Evolutionary conservation across 2,888 invertebrate species (phyloP), one percentile per base, ranked within the genome.

Genomic region (Acleris cristana): DNA sequence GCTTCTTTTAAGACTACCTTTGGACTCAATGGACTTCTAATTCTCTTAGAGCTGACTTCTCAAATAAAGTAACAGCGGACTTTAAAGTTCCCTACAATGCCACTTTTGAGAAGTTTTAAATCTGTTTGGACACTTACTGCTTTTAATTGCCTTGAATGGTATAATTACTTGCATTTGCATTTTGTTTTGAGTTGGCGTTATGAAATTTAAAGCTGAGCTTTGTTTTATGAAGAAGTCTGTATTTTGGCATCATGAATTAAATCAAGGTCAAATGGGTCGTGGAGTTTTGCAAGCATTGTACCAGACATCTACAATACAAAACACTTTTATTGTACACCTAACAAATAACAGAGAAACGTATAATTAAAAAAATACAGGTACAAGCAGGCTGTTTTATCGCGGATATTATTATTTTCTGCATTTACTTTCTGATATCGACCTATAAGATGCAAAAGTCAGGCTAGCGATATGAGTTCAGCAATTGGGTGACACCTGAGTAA

Each of bases 91-190:
- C 23, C 3, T 53, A 44, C 52, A 48, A 16, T 23, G 51, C 19
- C 49, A 60, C 34, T 54, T 26, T 23, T 65, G 34, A 59, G 48
- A 10, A 65, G 18, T 65, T 53, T 23, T 65, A 34, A 65, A 54
- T 53, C 58, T 48, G 56, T 65, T 56, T 65, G 7, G 21, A 40
- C 52, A n/a, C 51, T n/a, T 34, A 34, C 56, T 26, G 18, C 18
- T 23, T 34, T 60, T 61, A 18, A 49, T 49, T 40, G 40, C 19
- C 21, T 34, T 26, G 18, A 48, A 49, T 19, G 56, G 19, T 45
- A 44, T 61, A 52, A 40, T 40, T 4, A 40, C 14, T 40, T 21
- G 49, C 10, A 52, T 66, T 48, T 51, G 45, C 23, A 57, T 51
- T 58, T 56, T 19, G 19, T 52, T 26, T 62, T 53, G 16, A 18